These are phyloP conservation scores for Oryzias javanicus DNA, from an alignment of 2,113 vertebrate genomes.

Conservation along the genomic window DNA sequence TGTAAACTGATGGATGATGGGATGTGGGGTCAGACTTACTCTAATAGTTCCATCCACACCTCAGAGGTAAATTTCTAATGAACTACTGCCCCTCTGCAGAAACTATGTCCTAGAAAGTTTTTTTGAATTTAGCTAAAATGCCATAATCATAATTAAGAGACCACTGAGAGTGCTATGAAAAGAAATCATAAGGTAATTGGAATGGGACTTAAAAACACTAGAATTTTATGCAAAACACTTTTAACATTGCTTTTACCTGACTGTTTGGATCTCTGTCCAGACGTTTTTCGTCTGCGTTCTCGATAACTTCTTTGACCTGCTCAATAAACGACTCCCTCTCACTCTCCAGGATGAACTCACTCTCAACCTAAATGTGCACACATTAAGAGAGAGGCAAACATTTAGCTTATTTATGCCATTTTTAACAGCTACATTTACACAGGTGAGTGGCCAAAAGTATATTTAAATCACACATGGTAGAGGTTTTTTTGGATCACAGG, in stretches of 20 bases:
- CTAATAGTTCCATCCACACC: too few species aligned
- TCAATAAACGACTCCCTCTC: conserved; percentile 96
- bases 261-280: conserved; percentile 66
- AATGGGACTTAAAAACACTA: too few species aligned
- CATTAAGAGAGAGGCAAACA: neutral
- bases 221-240: too few species aligned
- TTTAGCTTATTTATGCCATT: neutral
- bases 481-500: conserved; percentile 7
- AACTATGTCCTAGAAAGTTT: too few species aligned
- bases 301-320: conserved; percentile 94
- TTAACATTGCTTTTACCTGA: conserved; percentile 54
- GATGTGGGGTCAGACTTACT: too few species aligned
- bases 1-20: too few species aligned
- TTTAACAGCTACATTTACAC: neutral
- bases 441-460: conserved; percentile 1
- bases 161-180: too few species aligned
- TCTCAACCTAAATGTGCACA: conserved; percentile 70
- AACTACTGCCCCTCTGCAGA: too few species aligned
- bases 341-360: conserved; percentile 94
- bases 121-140: too few species aligned
- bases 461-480: neutral
- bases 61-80: too few species aligned
- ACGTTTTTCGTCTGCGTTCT: conserved; percentile 89
- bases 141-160: too few species aligned
- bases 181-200: too few species aligned